These are phyloP conservation scores for Acrossocheilus wenchowensis DNA, from an alignment of 2,797 vertebrate species.

Conservation along the genomic window DNA sequence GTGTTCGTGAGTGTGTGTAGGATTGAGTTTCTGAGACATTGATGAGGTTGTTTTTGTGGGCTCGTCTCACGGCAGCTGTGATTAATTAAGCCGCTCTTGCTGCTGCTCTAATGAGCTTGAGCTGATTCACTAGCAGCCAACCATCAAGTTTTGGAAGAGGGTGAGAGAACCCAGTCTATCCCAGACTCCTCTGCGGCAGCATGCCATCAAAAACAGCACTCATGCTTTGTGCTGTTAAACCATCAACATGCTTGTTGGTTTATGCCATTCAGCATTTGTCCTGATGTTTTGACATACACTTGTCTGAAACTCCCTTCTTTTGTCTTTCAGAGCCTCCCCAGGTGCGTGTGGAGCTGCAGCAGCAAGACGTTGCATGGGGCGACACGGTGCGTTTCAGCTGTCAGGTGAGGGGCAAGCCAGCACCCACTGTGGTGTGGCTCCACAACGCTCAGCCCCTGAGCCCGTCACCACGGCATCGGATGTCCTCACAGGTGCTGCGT, in stretches of 20 bases:
- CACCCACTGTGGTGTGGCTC: conserved; percentile 89
- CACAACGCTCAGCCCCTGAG: conserved; percentile 86
- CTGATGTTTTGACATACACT: not conserved
- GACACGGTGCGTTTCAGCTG: conserved; percentile 90
- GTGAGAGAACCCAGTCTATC: conserved; percentile 17
- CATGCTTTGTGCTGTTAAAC: conserved; percentile 19
- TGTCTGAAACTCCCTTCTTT: conserved; percentile 11
- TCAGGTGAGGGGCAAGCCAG: conserved; percentile 88
- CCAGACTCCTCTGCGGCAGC: conserved; percentile 18
- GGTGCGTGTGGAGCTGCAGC: conserved; percentile 90
- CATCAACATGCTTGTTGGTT: conserved; percentile 6
- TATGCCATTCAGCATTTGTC: conserved; percentile 6
- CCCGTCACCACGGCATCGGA: conserved; percentile 82
- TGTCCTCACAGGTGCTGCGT: conserved; percentile 77
- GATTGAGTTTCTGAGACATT: conserved; percentile 59
- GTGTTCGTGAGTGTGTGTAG: conserved; percentile 48
- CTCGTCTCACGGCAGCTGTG: conserved; percentile 77
- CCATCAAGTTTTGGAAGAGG: conserved; percentile 76
- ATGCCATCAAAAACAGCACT: conserved; percentile 29
- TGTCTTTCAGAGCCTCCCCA: conserved; percentile 87
- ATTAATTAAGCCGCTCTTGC: conserved; percentile 77
- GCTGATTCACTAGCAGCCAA: conserved; percentile 81
- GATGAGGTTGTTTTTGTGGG: conserved; percentile 66
- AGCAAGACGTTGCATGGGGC: conserved; percentile 85
- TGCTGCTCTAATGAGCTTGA: conserved; percentile 77